Percentiles rank a stretch among this genome's conserved stretches.
Evolutionary conservation across 2,113 vertebrate genomes (phyloP).

Genomic region (Varanus komodoensis): DNA sequence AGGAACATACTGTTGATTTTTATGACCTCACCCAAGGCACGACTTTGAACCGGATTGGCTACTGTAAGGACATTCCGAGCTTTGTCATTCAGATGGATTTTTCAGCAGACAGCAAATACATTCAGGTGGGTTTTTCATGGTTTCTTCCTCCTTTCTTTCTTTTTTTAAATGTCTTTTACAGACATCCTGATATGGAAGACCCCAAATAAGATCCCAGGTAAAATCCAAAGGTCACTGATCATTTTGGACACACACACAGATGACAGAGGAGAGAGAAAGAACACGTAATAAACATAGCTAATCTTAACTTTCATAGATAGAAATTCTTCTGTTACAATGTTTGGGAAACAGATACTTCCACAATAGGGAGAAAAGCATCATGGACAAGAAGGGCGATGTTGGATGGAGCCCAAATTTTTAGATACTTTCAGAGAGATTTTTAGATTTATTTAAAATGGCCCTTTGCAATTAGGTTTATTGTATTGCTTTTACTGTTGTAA

Average conservation of each 20-base stretch:
- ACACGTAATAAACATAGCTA: not conserved
- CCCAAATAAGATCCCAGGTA: not conserved
- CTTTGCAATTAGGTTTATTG: too few relatives aligned
- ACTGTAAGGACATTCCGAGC: constrained; percentile 95
- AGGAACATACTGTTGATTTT: constrained; percentile 94
- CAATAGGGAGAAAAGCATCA: not conserved
- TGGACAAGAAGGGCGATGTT: not conserved
- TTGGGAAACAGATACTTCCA: not conserved
- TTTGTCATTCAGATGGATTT: constrained; percentile 96
- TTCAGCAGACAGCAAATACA: constrained; percentile 92
- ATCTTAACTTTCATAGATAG: not conserved
- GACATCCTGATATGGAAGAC: not conserved
- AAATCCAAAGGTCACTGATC: not conserved
- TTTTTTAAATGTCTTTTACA: not conserved
- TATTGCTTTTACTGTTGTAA: too few relatives aligned
- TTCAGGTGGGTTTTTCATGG: constrained; percentile 82
- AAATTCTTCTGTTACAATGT: not conserved
- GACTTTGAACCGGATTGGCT: constrained; percentile 91
- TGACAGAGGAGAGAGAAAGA: not conserved
- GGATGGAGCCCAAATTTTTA: not conserved
- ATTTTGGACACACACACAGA: not conserved
- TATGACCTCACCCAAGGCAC: constrained; percentile 96
- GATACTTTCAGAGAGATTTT: too few relatives aligned
- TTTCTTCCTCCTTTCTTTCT: not conserved
- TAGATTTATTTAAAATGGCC: too few relatives aligned